Base-by-base conservation (phyloP, 2,888 invertebrate species). In the Zaprionus obscuricornis region DNA sequence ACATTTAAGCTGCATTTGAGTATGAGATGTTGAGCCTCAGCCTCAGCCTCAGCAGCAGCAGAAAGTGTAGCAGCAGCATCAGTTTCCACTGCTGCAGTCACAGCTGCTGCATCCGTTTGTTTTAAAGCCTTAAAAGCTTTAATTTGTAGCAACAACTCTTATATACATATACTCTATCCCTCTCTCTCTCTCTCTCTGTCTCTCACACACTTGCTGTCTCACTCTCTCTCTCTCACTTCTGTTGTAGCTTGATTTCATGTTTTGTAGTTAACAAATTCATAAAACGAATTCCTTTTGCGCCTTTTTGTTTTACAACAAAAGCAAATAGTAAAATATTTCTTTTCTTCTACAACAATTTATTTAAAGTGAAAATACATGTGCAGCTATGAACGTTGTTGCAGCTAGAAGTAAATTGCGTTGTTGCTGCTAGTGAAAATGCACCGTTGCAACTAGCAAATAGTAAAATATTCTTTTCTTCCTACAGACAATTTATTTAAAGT, bases 251-350 rank as follows among this genome's bases (percentile, higher is more conserved):
- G 65, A 78, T 82, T 78, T 74, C 59, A 65, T 55, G 66, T 76
- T 62, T 82, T 71, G 75, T 67, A 64, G 83, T 68, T 74, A 82
- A 78, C 63, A 82, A 78, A 77, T 77, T 82, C 79, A 78, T 74
- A 82, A 78, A 77, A 78, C 63, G 72, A 74, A 77, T 82, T 74
- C 75, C 75, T 51, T 65, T 62, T 26, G 14, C 22, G 51, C 62
- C 54, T 59, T 70, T 74, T 54, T 46, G 54, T 66, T 51, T 56
- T 71, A 51, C 71, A 56, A n/a, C n/a, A n/a, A n/a, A n/a, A n/a
- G n/a, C n/a, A n/a, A n/a, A n/a, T n/a, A n/a, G n/a, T n/a, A n/a
- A n/a, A n/a, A n/a, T n/a, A n/a, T n/a, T n/a, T n/a, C n/a, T n/a
- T n/a, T n/a, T n/a, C n/a, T n/a, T n/a, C n/a, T n/a, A n/a, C n/a